Percentiles rank a stretch among this genome's conserved stretches.
Evolutionary conservation across 2,113 vertebrate species (phyloP).

Genomic region (Xiphophorus couchianus): DNA sequence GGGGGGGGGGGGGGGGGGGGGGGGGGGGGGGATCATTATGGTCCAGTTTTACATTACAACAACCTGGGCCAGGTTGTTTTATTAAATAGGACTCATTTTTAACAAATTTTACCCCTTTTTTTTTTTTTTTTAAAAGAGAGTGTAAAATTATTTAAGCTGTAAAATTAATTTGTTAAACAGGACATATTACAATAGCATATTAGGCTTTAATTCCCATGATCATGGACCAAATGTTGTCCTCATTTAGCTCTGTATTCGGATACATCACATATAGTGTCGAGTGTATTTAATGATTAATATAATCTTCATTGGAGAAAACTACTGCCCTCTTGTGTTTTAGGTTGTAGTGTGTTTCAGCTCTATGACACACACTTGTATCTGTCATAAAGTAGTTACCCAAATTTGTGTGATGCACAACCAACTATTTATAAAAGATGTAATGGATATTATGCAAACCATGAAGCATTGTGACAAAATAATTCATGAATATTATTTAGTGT

Average conservation of each 20-base stretch:
- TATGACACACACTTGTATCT: neutral
- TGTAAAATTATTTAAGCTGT: neutral
- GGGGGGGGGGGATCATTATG: too few species aligned
- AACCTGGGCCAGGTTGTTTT: too few species aligned
- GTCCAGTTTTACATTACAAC: too few species aligned
- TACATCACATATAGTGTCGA: neutral
- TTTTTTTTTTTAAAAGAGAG: too few species aligned
- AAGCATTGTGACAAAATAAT: too few species aligned
- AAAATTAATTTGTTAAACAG: too few species aligned
- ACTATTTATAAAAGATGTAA: neutral
- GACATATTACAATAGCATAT: neutral
- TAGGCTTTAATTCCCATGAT: too few species aligned
- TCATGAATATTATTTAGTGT: too few species aligned
- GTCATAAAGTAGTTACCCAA: neutral
- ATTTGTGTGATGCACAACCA: neutral
- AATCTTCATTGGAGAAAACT: slow-evolving; percentile 46
- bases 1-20: too few species aligned
- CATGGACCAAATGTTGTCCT: neutral
- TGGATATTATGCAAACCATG: too few species aligned
- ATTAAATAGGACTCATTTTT: too few species aligned
- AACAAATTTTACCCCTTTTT: too few species aligned
- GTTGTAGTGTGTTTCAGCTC: neutral
- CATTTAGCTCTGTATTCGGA: neutral
- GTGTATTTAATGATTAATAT: neutral
- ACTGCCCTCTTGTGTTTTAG: slow-evolving; percentile 73